A percentile compares a stretch with the other conserved stretches of the same genome.
Conservation (phyloP, 2,797 vertebrate species). For the Enteromius treurensis region DNA sequence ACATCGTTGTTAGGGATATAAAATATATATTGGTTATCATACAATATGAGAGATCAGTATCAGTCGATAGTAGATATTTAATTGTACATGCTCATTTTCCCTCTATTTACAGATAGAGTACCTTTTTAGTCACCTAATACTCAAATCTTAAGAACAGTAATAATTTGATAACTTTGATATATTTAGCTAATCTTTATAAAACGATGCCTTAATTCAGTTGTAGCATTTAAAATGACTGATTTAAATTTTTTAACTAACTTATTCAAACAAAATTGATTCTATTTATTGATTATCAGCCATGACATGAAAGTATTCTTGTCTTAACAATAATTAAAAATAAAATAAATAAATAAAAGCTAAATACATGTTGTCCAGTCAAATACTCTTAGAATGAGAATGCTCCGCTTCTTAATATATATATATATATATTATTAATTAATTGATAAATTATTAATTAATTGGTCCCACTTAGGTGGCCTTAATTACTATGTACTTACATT, state of each 20-base stretch:
- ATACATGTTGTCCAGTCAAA: not conserved
- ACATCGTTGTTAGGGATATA: conserved; percentile 12
- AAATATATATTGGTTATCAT: conserved; percentile 21
- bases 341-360: not conserved
- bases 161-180: not conserved
- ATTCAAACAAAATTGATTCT: not conserved
- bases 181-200: not conserved
- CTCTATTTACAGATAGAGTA: not conserved
- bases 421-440: not conserved
- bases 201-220: not conserved
- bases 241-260: not conserved
- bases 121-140: not conserved
- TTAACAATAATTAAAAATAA: too few relatives aligned
- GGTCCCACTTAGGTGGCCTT: too few relatives aligned
- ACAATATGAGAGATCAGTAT: conserved; percentile 7
- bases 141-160: not conserved
- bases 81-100: conserved; percentile 2
- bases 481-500: too few relatives aligned
- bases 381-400: not conserved
- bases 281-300: not conserved
- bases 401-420: not conserved
- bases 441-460: too few relatives aligned
- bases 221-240: not conserved
- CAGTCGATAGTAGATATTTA: not conserved
- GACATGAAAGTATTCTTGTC: not conserved